Evolutionary conservation across 2,113 vertebrate species (phyloP).

Genomic region (Mus musculus): GRCm39 chr6:107611501-107612000

Average conservation of each 20-base stretch:
- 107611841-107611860: background rate
- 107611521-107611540: background rate
- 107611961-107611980: background rate
- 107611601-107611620: background rate
- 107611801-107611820: background rate
- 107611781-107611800: background rate
- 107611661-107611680: background rate
- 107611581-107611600: background rate
- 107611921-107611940: background rate
- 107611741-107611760: constrained; percentile 47
- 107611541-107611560: background rate
- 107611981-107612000: background rate
- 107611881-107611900: background rate
- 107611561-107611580: background rate
- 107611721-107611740: constrained; percentile 29
- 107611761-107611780: constrained; percentile 39
- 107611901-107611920: background rate
- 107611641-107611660: constrained; percentile 36
- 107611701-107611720: constrained; percentile 37
- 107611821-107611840: background rate
- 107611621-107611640: background rate
- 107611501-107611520: background rate
- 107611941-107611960: background rate
- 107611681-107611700: constrained; percentile 43
- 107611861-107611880: background rate